Base-by-base conservation (phyloP, 2,113 vertebrate genomes). In the Marmota monax region DNA sequence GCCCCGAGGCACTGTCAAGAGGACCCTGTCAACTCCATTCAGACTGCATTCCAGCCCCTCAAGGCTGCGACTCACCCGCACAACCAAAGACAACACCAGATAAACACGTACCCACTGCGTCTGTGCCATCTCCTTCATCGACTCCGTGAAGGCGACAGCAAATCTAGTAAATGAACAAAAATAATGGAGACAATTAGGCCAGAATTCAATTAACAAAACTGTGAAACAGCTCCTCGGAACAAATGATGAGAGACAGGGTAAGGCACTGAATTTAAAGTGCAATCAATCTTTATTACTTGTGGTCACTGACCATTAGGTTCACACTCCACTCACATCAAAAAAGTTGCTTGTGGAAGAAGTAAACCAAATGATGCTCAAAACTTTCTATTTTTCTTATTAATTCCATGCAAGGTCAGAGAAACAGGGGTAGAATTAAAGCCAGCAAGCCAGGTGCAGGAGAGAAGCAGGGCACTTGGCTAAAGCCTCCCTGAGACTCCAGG, bases 131-230 rank as follows among this genome's bases (percentile, higher is more conserved):
- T 99, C 99, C 98, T 99, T 99, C 98, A 99, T 98, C 32, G 99
- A 96, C 88, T 98, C 97, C 0, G 99, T 99, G 98, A 99, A 99
- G 61, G 99, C 99, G 80, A 99, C 99, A 0, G 99, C 99, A 98
- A 99, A 99, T 97, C 99, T 99, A 95, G 96, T 12, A 5, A 95
- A 94, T 0, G 82, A 84, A 97, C 93, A 97, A 82, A 95, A 93
- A 97, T 0, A 91, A 74, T 8, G 72, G 83, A 42, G 82, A 90
- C 88, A 58, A 90, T 97, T 96, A 97, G 95, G 86, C 95, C 88
- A 65, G 96, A 70, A 90, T 58, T 76, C 87, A 82, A 92, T 61
- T 11, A 87, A 65, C 37, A 0, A 1, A 89, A 94, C 92, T 27
- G 3, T 18, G 90, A 79, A 58, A 5, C 80, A 69, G 69, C 12